Percentiles rank a stretch among this genome's conserved stretches.
Evolutionary conservation across 2,113 vertebrate genomes (phyloP).

Genomic region (Podarcis raffonei): DNA sequence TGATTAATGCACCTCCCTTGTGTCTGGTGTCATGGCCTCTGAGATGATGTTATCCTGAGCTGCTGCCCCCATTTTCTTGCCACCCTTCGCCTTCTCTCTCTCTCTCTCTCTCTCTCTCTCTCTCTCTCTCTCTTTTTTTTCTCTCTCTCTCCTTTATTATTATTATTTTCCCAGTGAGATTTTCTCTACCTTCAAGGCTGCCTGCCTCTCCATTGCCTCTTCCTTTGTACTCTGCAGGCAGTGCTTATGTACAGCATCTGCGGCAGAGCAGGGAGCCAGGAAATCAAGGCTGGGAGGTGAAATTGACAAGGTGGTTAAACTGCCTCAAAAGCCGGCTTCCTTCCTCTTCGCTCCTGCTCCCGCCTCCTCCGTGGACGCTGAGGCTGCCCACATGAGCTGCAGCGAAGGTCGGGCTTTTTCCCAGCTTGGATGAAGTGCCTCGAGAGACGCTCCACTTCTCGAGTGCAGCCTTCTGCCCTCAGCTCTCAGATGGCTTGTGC

Average conservation of each 20-base stretch:
- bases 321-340: not conserved
- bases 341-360: not conserved
- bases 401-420: not conserved
- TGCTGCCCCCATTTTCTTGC: not conserved
- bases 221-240: not conserved
- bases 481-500: not conserved
- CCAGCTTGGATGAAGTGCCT: not conserved
- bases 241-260: not conserved
- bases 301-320: not conserved
- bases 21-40: not conserved
- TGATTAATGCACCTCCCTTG: not conserved
- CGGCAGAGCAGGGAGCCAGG: not conserved
- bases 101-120: too few species aligned
- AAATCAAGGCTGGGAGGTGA: constrained; percentile 3
- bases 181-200: not conserved
- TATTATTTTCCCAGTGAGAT: not conserved
- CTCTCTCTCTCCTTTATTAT: not conserved
- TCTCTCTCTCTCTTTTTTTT: not conserved
- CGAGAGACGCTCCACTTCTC: not conserved
- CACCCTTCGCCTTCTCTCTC: not conserved
- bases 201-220: not conserved
- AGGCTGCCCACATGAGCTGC: not conserved
- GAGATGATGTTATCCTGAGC: not conserved
- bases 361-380: not conserved
- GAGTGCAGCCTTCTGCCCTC: not conserved